phyloP scores from a whole-genome alignment of 2,797 vertebrate genomes.

The Threskiornis aethiopicus region DNA sequence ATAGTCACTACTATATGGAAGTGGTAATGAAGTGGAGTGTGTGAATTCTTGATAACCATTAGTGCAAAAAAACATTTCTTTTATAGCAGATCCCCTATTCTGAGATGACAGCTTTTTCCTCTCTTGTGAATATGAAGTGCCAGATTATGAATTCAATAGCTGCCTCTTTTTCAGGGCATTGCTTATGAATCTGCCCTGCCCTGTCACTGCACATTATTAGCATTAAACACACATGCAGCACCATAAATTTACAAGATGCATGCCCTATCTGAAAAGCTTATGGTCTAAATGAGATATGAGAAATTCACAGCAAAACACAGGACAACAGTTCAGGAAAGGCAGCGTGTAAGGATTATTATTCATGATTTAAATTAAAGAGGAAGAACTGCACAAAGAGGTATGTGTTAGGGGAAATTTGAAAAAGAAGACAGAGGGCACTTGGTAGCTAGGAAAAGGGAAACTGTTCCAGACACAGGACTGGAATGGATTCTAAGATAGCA shows the following conservation, averaged over 20 bases:
- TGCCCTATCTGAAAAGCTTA: constrained; percentile 30
- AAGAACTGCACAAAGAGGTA: background rate
- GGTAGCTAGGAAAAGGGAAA: background rate
- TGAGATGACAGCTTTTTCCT: constrained; percentile 43
- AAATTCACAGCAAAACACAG: constrained; percentile 44
- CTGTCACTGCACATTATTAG: constrained; percentile 35
- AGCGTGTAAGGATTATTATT: background rate
- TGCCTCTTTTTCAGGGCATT: constrained; percentile 23
- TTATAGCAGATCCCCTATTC: constrained; percentile 11
- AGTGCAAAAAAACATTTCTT: background rate
- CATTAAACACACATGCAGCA: constrained; percentile 21
- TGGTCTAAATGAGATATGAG: constrained; percentile 14
- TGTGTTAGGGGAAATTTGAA: background rate
- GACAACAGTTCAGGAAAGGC: constrained; percentile 11
- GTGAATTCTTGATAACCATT: constrained; percentile 49
- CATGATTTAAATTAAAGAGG: background rate
- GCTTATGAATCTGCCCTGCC: constrained; percentile 37
- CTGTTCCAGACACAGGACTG: background rate
- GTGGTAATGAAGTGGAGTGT: constrained; percentile 1
- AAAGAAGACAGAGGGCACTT: background rate
- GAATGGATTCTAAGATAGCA: background rate
- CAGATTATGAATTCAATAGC: constrained; percentile 51
- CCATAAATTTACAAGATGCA: constrained; percentile 35
- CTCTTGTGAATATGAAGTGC: constrained; percentile 46
- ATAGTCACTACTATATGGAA: background rate